Evolutionary conservation across 2,113 vertebrate species (phyloP), one percentile per base, ranked within the genome.

Genomic region (Butastur rufipennis): DNA sequence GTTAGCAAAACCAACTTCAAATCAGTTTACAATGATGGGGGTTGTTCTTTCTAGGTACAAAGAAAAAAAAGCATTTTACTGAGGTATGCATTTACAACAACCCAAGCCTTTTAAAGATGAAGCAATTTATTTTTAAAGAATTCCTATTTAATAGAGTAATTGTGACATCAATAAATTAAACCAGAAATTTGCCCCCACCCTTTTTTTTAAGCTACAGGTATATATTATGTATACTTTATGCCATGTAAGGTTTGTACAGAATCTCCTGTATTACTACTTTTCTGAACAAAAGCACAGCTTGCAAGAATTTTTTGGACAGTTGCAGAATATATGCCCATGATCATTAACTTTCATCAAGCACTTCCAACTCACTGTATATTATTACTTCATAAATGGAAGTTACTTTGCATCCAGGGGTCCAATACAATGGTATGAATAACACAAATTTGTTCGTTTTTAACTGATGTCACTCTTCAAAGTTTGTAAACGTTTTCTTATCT

Each of bases 1-100:
- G 7, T 68, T 36, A 47, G 36, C 45, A 83, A 88, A 47, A 74
- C 11, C 50, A 16, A 3, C 8, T 55, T 31, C 32, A 53, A 22
- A 38, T 50, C 19, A 18, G 11, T 67, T 79, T 82, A 25, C 10
- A 42, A 3, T 4, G 3, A 34, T 15, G 8, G 26, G 6, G 0
- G 1, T 31, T 52, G 10, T 20, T 80, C 15, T 72, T 63, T 45
- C 50, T 48, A 34, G 7, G 3, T 78, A 12, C 10, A 47, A 87
- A 42, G 22, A 19, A 47, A 73, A 73, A 52, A 48, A 48, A 12
- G 0, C 1, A 3, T 65, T 58, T 87, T 63, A 58, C 6, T 81
- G 42, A 74, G 1, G 0, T 34, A 40, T 50, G 2, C 6, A 27
- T 34, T 32, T 52, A 12, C 8, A 84, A 9, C 10, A 47, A 71